phyloP scores from a whole-genome alignment of 2,113 vertebrate genomes.

The Ceuthmochares aereus region DNA sequence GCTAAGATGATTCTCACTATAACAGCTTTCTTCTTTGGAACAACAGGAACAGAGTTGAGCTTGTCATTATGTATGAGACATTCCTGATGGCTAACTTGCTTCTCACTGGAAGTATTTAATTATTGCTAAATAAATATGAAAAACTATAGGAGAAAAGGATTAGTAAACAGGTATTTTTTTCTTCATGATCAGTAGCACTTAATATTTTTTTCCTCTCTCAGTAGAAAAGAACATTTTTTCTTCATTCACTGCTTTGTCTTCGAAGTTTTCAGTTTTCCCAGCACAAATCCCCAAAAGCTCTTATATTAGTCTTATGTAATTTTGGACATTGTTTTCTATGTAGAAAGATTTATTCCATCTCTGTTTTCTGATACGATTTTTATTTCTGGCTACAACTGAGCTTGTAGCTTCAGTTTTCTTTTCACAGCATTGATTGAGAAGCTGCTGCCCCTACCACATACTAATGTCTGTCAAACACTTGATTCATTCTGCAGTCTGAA shows the following conservation, averaged over 20 bases:
- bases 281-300: not conserved
- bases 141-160: not conserved
- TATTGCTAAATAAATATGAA: not conserved
- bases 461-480: not conserved
- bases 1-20: not conserved
- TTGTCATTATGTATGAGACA: not conserved
- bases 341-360: not conserved
- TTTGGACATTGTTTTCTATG: not conserved
- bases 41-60: not conserved
- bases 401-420: not conserved
- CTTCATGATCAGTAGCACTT: not conserved
- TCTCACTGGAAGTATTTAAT: not conserved
- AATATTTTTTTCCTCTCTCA: not conserved
- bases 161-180: fast-evolving
- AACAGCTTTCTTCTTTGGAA: not conserved
- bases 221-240: fast-evolving
- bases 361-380: not conserved
- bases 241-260: not conserved
- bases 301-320: not conserved
- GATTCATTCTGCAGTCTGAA: constrained; percentile 25
- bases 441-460: not conserved
- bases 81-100: not conserved
- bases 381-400: not conserved
- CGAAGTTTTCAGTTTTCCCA: not conserved
- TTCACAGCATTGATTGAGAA: not conserved